A percentile compares a stretch with the other conserved stretches of the same genome.
These are phyloP conservation scores for Nemapogon koenigi DNA, from an alignment of 2,888 invertebrate genomes.

Conservation along the genomic window DNA sequence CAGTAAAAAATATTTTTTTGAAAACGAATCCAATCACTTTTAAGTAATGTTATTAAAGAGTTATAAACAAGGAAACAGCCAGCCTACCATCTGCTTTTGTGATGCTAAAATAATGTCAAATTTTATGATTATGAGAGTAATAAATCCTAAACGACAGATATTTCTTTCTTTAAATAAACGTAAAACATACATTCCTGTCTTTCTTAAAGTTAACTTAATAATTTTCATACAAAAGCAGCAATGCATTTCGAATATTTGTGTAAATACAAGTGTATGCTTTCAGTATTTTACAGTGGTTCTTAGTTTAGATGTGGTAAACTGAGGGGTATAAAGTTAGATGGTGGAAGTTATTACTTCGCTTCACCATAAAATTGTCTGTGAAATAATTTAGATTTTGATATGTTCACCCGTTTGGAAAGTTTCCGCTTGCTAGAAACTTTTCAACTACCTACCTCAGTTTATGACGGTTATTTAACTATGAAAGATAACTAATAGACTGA, in stretches of 20 bases:
- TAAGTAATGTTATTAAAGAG: too few species aligned
- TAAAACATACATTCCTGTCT: not conserved
- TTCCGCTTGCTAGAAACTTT: too few species aligned
- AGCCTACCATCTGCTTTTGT: slow-evolving; percentile 8
- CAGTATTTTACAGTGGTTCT: not conserved
- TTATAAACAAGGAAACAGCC: slow-evolving; percentile 3
- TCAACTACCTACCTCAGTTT: not conserved
- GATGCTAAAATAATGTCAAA: slow-evolving; percentile 5
- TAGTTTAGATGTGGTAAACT: slow-evolving; percentile 4
- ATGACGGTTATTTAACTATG: not conserved
- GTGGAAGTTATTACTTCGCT: slow-evolving; percentile 4
- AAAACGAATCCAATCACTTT: too few species aligned
- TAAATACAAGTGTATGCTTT: too few species aligned
- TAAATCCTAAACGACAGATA: not conserved
- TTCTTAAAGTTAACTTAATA: not conserved
- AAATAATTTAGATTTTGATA: slow-evolving; percentile 6
- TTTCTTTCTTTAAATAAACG: not conserved
- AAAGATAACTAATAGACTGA: too few species aligned
- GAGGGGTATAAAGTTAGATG: slow-evolving; percentile 6
- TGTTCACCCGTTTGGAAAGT: slow-evolving; percentile 3
- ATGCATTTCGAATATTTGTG: not conserved
- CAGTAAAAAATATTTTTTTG: too few species aligned
- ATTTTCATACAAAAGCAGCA: not conserved
- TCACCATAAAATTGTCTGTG: slow-evolving; percentile 5
- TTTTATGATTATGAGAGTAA: slow-evolving; percentile 5